Evolutionary conservation across 2,113 vertebrate species (phyloP), one percentile per base, ranked within the genome.

Genomic region (Lontra canadensis): DNA sequence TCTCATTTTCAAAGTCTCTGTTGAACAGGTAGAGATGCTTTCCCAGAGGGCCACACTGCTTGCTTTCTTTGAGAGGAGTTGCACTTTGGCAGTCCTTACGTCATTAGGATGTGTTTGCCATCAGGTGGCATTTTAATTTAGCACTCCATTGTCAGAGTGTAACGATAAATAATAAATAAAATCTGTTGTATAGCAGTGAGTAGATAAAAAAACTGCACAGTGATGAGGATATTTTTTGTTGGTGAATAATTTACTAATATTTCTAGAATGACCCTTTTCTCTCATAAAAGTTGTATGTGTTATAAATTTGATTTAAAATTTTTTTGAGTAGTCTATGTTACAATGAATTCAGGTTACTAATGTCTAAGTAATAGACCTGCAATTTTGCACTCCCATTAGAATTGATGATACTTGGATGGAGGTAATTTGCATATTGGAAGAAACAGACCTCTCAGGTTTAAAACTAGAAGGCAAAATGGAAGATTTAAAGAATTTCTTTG

Each of bases 91-190:
- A 26, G 83, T 95, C 85, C 93, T 98, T 97, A 95, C 57, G 88
- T 97, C 98, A 97, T 94, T 82, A 96, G 89, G 95, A 94, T 97
- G 95, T 98, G 86, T 98, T 94, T 98, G 91, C 97, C 84, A 92
- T 97, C 94, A 94, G 80, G 94, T 98, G 94, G 87, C 39, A 29
- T 98, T 98, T 98, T 98, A 96, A 97, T 97, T 98, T 98, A 98
- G 89, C 26, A 44, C 74, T 97, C 49, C 59, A 0, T 95, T 5
- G 0, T 96, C 88, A 61, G 71, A 82, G 29, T 83, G 63, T 79
- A 88, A 69, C 11, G 4, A 93, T 92, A 95, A 86, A 96, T 92
- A 95, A 94, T 78, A 94, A 71, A 74, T 89, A 95, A 97, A 84
- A 90, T 71, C 73, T 93, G 78, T 87, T 97, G 96, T 97, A 21